These are phyloP conservation scores for Sphaerodactylus townsendi DNA, from an alignment of 2,113 vertebrate species.

Conservation along the genomic window DNA sequence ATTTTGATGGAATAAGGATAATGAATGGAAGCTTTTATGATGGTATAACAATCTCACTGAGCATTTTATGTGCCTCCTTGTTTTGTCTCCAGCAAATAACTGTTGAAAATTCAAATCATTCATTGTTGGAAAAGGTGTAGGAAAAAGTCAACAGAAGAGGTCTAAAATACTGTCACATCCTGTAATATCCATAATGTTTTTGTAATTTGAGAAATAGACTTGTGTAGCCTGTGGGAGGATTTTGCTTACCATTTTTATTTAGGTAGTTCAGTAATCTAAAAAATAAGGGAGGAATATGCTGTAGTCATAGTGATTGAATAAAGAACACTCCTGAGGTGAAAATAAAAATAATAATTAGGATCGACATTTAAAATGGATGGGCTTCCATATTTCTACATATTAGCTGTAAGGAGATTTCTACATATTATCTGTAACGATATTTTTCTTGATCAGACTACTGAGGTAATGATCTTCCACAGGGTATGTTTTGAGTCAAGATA, in stretches of 20 bases:
- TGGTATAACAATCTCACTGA: slow-evolving; percentile 18
- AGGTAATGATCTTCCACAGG: neutral
- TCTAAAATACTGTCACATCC: neutral
- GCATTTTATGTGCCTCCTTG: slow-evolving; percentile 21
- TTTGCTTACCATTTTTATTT: slow-evolving; percentile 10
- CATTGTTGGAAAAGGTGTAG: slow-evolving; percentile 18
- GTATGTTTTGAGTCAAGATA: neutral
- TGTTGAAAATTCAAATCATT: neutral
- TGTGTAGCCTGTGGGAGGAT: neutral
- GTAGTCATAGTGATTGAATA: neutral
- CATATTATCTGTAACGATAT: no score
- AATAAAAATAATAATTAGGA: neutral
- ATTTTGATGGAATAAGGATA: slow-evolving; percentile 58
- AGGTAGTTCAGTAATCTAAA: neutral
- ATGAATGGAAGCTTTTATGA: slow-evolving; percentile 17
- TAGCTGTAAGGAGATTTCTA: neutral
- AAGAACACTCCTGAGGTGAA: neutral
- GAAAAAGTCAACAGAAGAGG: neutral
- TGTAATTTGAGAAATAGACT: neutral
- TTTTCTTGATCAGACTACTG: neutral
- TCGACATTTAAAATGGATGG: neutral
- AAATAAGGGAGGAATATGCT: neutral
- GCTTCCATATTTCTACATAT: neutral
- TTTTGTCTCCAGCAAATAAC: neutral
- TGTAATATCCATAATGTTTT: neutral